phyloP scores from a whole-genome alignment of 2,797 vertebrate genomes.

The Erpetoichthys calabaricus region DNA sequence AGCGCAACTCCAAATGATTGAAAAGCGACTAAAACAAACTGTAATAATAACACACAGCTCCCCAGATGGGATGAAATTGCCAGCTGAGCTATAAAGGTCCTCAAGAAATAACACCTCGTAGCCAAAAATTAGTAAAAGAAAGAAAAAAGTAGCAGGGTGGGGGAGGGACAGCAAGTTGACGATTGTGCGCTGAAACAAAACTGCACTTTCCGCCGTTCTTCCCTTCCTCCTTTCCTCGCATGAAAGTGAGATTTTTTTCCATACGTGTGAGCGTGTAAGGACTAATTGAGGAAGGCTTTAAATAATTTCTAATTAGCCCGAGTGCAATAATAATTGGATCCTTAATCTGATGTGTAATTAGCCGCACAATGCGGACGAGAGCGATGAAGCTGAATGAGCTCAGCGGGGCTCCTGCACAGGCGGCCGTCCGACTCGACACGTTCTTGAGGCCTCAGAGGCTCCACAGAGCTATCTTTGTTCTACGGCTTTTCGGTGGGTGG shows the following conservation, averaged over 20 bases:
- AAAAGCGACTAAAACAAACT: constrained; percentile 72
- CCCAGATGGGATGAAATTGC: constrained; percentile 71
- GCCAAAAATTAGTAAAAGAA: constrained; percentile 63
- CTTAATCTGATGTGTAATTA: constrained; percentile 75
- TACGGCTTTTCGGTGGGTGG: constrained; percentile 71
- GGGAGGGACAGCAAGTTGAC: neutral
- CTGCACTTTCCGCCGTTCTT: no score
- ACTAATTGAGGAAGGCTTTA: constrained; percentile 78
- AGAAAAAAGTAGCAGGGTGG: constrained; percentile 38
- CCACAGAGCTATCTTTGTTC: constrained; percentile 80
- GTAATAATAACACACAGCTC: constrained; percentile 70
- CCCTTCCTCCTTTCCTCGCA: constrained; percentile 33
- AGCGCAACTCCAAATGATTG: constrained; percentile 73
- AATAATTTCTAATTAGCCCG: constrained; percentile 86
- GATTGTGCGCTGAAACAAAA: no score
- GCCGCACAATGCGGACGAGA: constrained; percentile 52
- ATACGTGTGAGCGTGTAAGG: constrained; percentile 55
- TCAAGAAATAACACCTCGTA: constrained; percentile 63
- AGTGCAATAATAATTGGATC: constrained; percentile 81
- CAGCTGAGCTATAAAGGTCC: constrained; percentile 65
- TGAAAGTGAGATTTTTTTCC: constrained; percentile 72
- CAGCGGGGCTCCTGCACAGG: constrained; percentile 61
- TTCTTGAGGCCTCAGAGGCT: constrained; percentile 41
- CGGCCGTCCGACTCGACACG: constrained; percentile 49
- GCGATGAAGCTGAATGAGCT: constrained; percentile 56